phyloP scores from a whole-genome alignment of 2,888 invertebrate genomes.

The Drosophila picticornis region DNA sequence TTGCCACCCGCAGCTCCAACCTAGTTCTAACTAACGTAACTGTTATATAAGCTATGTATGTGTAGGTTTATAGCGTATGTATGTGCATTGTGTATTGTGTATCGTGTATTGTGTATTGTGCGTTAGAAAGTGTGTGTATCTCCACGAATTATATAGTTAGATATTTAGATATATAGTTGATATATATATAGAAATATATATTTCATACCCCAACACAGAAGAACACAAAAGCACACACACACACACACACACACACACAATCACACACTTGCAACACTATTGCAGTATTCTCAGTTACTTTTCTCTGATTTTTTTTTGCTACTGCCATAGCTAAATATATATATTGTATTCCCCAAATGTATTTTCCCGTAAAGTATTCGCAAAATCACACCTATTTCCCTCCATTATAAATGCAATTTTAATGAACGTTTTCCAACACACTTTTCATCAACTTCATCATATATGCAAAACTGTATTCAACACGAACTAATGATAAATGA shows the following conservation, averaged over 20 bases:
- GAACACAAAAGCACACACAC: constrained; percentile 21
- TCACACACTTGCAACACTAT: constrained; percentile 52
- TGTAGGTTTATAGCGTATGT: constrained; percentile 31
- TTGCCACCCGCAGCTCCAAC: constrained; percentile 12
- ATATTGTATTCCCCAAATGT: constrained; percentile 50
- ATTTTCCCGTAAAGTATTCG: constrained; percentile 60
- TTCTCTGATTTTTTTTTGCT: constrained; percentile 54
- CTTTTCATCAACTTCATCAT: background rate
- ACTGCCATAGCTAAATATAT: constrained; percentile 71
- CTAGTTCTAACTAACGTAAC: constrained; percentile 45
- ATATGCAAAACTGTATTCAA: constrained; percentile 29
- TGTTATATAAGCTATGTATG: constrained; percentile 58
- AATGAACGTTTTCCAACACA: constrained; percentile 13
- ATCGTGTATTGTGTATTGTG: constrained; percentile 38
- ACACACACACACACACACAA: constrained; percentile 15
- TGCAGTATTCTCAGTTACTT: constrained; percentile 70
- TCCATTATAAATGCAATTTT: constrained; percentile 30
- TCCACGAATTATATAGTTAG: constrained; percentile 16
- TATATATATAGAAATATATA: constrained; percentile 3
- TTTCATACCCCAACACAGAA: constrained; percentile 18
- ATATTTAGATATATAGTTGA: constrained; percentile 24
- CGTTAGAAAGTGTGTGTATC: constrained; percentile 20
- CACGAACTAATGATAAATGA: constrained; percentile 32
- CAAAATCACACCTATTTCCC: constrained; percentile 15
- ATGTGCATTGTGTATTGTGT: constrained; percentile 30